Conservation (phyloP, 2,888 invertebrate species). For the Poecilobothrus nobilitatus region DNA sequence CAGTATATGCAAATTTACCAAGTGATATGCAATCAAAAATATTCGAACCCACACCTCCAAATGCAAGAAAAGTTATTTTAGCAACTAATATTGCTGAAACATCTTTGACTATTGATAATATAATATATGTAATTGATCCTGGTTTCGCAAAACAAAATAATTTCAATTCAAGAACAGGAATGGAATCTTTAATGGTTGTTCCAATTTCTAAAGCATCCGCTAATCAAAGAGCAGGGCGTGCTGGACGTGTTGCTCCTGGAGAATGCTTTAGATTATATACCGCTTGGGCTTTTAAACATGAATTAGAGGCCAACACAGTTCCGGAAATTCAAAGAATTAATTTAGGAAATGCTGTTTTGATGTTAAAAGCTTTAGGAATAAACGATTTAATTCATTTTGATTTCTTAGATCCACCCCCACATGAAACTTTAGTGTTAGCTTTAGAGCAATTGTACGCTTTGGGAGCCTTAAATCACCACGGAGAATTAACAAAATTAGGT, state of each 20-base stretch:
- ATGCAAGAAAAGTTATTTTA: slow-evolving; percentile 91
- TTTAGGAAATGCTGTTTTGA: slow-evolving; percentile 88
- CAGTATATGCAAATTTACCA: slow-evolving; percentile 96
- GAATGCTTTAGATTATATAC: slow-evolving; percentile 98
- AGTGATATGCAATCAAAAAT: slow-evolving; percentile 99
- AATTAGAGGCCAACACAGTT: slow-evolving; percentile 94
- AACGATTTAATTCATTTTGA: slow-evolving; percentile 98
- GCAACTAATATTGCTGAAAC: slow-evolving; percentile 99
- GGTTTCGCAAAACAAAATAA: slow-evolving; percentile 99
- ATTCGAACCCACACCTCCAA: slow-evolving; percentile 94
- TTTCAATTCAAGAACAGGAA: slow-evolving; percentile 94
- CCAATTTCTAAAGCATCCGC: slow-evolving; percentile 97
- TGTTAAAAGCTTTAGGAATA: slow-evolving; percentile 93
- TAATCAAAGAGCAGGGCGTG: slow-evolving; percentile 93
- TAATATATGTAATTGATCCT: slow-evolving; percentile 98
- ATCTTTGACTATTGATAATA: slow-evolving; percentile 96
- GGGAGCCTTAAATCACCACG: slow-evolving; percentile 94
- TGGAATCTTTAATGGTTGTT: slow-evolving; percentile 98
- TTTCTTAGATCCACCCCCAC: slow-evolving; percentile 95
- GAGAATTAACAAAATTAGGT: slow-evolving; percentile 93
- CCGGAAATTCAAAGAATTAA: slow-evolving; percentile 99
- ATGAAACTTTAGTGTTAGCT: slow-evolving; percentile 84
- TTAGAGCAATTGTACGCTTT: slow-evolving; percentile 95
- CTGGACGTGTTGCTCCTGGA: slow-evolving; percentile 92
- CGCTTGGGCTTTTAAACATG: slow-evolving; percentile 97